phyloP scores from a whole-genome alignment of 2,797 vertebrate species.

The Sorex maritimensis region DNA sequence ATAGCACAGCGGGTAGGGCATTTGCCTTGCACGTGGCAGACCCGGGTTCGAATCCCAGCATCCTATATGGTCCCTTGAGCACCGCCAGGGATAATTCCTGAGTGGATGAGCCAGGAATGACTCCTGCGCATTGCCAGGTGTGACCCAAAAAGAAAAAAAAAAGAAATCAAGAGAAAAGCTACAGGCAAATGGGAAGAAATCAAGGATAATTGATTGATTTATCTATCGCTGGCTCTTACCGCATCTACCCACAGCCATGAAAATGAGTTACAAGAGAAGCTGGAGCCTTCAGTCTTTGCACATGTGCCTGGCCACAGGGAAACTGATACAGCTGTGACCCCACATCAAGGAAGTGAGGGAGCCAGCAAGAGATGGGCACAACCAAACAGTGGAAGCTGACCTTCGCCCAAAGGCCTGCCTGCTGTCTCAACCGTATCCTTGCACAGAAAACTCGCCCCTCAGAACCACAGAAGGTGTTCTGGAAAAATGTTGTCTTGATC shows the following conservation, averaged over 20 bases:
- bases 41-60: too few relatives aligned
- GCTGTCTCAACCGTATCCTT: background rate
- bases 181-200: background rate
- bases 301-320: background rate
- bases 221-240: background rate
- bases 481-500: background rate
- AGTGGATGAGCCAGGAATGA: too few relatives aligned
- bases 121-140: too few relatives aligned
- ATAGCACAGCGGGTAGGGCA: too few relatives aligned
- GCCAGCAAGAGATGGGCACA: background rate
- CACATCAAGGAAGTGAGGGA: background rate
- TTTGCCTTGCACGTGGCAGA: too few relatives aligned
- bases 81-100: too few relatives aligned
- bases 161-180: background rate
- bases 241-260: background rate
- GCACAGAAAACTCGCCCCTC: background rate
- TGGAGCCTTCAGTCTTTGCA: background rate
- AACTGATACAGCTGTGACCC: background rate
- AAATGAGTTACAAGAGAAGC: background rate
- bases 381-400: accelerated
- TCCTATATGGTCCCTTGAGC: too few relatives aligned
- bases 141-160: too few relatives aligned
- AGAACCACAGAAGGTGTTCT: background rate
- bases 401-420: background rate
- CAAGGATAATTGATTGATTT: background rate